Evolutionary conservation across 2,113 vertebrate species (phyloP), one percentile per base, ranked within the genome.

Genomic region (Monarcha castaneiventris): DNA sequence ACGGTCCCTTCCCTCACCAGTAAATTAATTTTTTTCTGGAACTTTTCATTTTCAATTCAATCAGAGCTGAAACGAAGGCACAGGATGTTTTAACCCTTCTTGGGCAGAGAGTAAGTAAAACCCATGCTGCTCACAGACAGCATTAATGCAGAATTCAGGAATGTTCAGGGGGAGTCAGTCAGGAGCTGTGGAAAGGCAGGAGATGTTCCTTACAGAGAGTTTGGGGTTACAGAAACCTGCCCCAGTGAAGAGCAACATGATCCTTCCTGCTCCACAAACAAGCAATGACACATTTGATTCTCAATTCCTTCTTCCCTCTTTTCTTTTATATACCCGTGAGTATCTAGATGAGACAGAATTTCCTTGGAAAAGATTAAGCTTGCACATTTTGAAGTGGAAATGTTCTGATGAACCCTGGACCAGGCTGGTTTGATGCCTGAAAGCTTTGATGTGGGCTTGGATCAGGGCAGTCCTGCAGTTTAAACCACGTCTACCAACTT

Each of bases 331-430:
- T 9, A 0, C 3, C 3, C 19, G 18, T 52, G 16, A 14, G 1
- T 2, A 32, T 6, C 74, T 1, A 63, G n/a, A 62, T 16, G 48
- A 74, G 59, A 89, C 16, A 66, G 83, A 81, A 27, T 41, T n/a
- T 78, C 66, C 78, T 76, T 54, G 56, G 76, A 17, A 64, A 69
- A 75, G 13, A 48, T 13, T 37, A 43, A 37, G 13, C 49, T 63
- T 11, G 9, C 13, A 12, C 6, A 43, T 78, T 93, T 85, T 95
- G 93, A 96, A 93, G 71, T 93, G 93, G 91, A 94, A 89, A 96
- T 85, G 63, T 82, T 58, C 63, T 43, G 74, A 2, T 13, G 14
- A 85, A 32, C 74, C 52, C 74, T 21, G 58, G 49, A 9, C 43
- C 27, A 11, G 78, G 41, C 62, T 66, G 58, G 67, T 91, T 82